Percentiles rank a stretch among this genome's conserved stretches.
These are phyloP conservation scores for Drosophila villosipedis DNA, from an alignment of 2,888 invertebrate species.

Conservation along the genomic window DNA sequence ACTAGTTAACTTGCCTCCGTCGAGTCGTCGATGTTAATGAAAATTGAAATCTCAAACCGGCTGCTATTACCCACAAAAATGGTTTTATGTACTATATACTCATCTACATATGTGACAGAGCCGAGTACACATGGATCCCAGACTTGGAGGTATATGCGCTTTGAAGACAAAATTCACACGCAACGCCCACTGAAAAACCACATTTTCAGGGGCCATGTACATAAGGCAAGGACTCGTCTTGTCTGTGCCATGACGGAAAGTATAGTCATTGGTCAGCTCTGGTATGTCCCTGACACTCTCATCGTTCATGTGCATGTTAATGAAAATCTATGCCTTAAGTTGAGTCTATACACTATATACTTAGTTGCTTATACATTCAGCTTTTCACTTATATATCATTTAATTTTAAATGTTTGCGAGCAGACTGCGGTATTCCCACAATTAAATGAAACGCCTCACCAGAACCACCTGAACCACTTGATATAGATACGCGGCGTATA, in stretches of 20 bases:
- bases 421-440: conserved; percentile 73
- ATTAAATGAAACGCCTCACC: conserved; percentile 60
- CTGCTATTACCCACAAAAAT: conserved; percentile 14
- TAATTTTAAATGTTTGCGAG: conserved; percentile 36
- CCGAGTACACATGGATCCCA: conserved; percentile 7
- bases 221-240: conserved; percentile 50
- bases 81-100: conserved; percentile 1
- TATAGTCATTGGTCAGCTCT: conserved; percentile 16
- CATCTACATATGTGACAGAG: conserved; percentile 26
- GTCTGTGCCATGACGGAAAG: conserved; percentile 1
- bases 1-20: conserved; percentile 60
- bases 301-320: conserved; percentile 42
- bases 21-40: conserved; percentile 68
- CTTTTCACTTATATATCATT: conserved; percentile 38
- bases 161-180: conserved; percentile 62
- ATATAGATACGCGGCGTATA: conserved; percentile 38
- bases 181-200: conserved; percentile 16
- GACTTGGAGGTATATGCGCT: conserved; percentile 30
- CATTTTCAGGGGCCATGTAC: conserved; percentile 38
- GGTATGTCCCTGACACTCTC: conserved; percentile 36
- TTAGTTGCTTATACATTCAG: conserved; percentile 50
- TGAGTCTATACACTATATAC: conserved; percentile 23
- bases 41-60: conserved; percentile 38
- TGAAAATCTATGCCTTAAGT: conserved; percentile 46
- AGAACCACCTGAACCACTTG: neutral